Base-by-base conservation (phyloP, 2,113 vertebrate species). In the Mystacornis crossleyi region DNA sequence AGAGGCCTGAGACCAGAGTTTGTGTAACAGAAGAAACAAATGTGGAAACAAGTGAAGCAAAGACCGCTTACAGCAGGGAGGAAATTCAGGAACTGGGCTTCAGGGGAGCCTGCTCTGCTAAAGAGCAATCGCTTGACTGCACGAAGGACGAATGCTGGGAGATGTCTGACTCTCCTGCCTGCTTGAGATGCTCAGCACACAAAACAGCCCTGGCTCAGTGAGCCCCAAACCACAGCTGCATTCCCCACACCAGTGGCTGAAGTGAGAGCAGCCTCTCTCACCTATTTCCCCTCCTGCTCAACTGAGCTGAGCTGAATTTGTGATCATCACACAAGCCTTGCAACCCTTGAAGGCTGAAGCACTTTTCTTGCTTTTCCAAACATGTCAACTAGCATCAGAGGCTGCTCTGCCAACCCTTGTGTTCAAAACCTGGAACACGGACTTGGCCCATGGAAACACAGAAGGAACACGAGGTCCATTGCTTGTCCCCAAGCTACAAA, bases 31-130 rank as follows among this genome's bases (percentile, higher is more conserved):
- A 82, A 91, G 47, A 94, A 91, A 82, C 54, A 77, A 85, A 88
- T 72, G 69, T 19, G 54, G 78, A 94, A 96, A 85, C 66, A 91
- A 91, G 38, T 47, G 74, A 96, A 91, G 93, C 70, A 87, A 72
- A 91, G 66, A 50, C 20, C 42, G 62, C 77, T 93, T 75, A 69
- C 81, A 43, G 61, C 53, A 87, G 64, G 17, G 57, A 88, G 81
- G 87, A 93, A 93, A 91, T 13, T 43, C 42, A 86, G 81, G 66
- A 72, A 85, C 1, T 53, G 18, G 65, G 93, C 90, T 94, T 91
- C 4, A 2, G 84, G 70, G 69, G 33, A 93, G 62, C 38, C 38
- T 31, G 42, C 14, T 25, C 4, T 43, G 60, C 67, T 86, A 11
- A 89, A 90, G 24, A 86, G 54, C 54, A 90, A 78, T 51, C 0